Conservation (phyloP, 2,888 invertebrate species). For the Chymomyza amoena region DNA sequence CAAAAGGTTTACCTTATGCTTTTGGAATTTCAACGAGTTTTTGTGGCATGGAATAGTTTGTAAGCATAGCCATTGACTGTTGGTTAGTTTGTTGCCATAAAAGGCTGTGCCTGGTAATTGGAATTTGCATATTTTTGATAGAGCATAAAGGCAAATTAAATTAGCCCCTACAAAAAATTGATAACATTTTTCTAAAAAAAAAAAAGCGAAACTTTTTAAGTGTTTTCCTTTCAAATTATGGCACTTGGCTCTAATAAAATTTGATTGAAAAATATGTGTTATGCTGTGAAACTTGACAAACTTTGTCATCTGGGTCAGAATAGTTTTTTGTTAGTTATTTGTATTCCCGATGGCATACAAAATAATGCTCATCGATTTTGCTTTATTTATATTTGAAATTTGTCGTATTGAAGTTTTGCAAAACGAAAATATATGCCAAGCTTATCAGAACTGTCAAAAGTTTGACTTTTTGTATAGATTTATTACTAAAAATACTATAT, state of each 20-base stretch:
- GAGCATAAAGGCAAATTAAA: background rate
- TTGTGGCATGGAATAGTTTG: background rate
- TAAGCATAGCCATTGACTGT: background rate
- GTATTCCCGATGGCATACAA: background rate
- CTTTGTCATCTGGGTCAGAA: constrained; percentile 23
- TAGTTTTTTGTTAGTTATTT: background rate
- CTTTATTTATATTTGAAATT: background rate
- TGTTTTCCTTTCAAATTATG: background rate
- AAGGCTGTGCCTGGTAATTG: background rate
- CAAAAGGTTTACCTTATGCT: background rate
- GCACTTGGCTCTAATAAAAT: background rate
- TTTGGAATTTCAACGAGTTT: background rate
- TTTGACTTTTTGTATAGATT: constrained; percentile 14
- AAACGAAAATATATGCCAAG: no score
- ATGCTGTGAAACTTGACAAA: constrained; percentile 4
- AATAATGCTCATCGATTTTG: background rate
- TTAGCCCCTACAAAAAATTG: background rate
- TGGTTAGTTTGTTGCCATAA: background rate
- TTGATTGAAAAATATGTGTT: background rate
- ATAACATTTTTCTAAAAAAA: no score
- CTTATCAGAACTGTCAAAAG: background rate
- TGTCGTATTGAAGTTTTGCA: background rate
- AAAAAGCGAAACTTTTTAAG: no score
- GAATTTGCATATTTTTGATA: background rate
- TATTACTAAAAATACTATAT: constrained; percentile 26